Conservation (phyloP, 2,797 vertebrate genomes). For the Macropodus opercularis region DNA sequence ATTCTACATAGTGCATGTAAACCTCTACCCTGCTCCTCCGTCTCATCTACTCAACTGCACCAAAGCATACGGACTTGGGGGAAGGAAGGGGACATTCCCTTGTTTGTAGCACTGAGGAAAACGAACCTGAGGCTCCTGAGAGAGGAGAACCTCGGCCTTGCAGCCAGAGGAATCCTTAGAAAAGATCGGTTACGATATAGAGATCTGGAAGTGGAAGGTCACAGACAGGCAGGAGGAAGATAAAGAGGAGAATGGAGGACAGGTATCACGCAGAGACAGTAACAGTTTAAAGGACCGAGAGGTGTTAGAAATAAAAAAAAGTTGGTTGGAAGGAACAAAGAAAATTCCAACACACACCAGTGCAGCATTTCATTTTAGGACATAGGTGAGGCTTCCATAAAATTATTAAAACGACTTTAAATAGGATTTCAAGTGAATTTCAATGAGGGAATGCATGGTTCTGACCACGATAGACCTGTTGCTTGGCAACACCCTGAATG, state of each 20-base stretch:
- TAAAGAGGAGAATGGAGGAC: constrained; percentile 69
- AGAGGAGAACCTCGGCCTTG: constrained; percentile 97
- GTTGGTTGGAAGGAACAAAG: constrained; percentile 18
- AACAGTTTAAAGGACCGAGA: constrained; percentile 37
- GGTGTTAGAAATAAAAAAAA: constrained; percentile 26
- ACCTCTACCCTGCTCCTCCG: constrained; percentile 28
- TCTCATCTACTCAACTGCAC: constrained; percentile 34
- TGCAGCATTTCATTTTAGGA: constrained; percentile 5
- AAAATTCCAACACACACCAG: constrained; percentile 8
- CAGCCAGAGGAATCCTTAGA: constrained; percentile 94
- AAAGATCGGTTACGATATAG: constrained; percentile 96
- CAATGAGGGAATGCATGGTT: constrained; percentile 46
- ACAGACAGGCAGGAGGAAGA: constrained; percentile 71
- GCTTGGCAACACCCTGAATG: constrained; percentile 71
- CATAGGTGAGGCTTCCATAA: constrained; percentile 23
- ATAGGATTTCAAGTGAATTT: constrained; percentile 55
- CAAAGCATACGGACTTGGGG: constrained; percentile 45
- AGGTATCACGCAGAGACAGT: constrained; percentile 67
- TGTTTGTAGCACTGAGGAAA: constrained; percentile 53
- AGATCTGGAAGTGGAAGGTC: constrained; percentile 84
- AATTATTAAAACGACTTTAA: constrained; percentile 34
- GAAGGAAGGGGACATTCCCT: constrained; percentile 51
- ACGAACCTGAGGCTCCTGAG: constrained; percentile 98
- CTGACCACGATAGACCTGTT: constrained; percentile 66
- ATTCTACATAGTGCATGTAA: constrained; percentile 38